phyloP scores from a whole-genome alignment of 2,888 invertebrate genomes.

The Macrosoma leucophasiata region DNA sequence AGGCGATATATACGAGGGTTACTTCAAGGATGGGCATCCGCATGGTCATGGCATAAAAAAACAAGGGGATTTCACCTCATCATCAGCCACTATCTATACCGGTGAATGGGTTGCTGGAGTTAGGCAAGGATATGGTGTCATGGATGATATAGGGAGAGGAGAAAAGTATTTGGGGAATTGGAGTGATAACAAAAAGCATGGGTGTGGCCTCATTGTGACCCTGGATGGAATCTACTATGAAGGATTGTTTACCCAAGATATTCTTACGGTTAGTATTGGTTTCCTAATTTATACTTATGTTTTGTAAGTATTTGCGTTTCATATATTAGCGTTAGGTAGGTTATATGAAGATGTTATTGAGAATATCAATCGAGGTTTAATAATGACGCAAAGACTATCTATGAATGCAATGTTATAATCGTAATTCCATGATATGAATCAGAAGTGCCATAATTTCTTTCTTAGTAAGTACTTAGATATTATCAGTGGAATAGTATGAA shows the following conservation, averaged over 20 bases:
- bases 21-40: slow-evolving; percentile 88
- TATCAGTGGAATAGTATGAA: too few species aligned
- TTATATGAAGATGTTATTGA: too few species aligned
- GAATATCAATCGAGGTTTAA: too few species aligned
- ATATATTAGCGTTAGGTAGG: too few species aligned
- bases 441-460: too few species aligned
- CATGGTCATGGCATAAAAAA: slow-evolving; percentile 91
- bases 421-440: too few species aligned
- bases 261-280: slow-evolving; percentile 83
- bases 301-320: too few species aligned
- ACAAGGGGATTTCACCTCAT: slow-evolving; percentile 85
- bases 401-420: too few species aligned
- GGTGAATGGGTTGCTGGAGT: slow-evolving; percentile 89
- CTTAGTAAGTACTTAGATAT: too few species aligned
- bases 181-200: slow-evolving; percentile 89
- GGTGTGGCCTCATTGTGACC: slow-evolving; percentile 90
- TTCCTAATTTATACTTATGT: too few species aligned
- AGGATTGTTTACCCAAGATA: slow-evolving; percentile 87
- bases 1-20: slow-evolving; percentile 90
- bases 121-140: slow-evolving; percentile 90
- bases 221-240: slow-evolving; percentile 94
- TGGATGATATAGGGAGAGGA: slow-evolving; percentile 89
- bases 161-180: slow-evolving; percentile 95
- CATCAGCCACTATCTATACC: slow-evolving; percentile 87
- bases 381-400: too few species aligned